phyloP scores from a whole-genome alignment of 2,113 vertebrate genomes.

The Oceanites oceanicus region DNA sequence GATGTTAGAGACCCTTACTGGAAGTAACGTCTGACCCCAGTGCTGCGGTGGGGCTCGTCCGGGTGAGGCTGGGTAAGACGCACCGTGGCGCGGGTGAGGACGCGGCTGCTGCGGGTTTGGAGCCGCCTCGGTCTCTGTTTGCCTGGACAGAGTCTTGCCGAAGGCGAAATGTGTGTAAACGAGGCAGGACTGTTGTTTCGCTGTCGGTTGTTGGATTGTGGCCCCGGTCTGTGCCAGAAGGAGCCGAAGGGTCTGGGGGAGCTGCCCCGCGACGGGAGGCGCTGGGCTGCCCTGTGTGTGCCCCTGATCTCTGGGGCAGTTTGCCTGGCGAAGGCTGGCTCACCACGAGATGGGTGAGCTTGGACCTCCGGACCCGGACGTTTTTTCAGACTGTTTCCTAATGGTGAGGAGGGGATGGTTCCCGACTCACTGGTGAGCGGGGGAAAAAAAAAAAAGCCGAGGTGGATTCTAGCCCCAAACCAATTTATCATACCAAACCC shows the following conservation, averaged over 20 bases:
- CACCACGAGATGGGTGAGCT: not conserved
- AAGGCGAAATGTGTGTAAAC: rapidly evolving
- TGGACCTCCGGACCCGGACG: not conserved
- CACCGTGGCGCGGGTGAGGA: rapidly evolving
- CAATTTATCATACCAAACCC: not conserved
- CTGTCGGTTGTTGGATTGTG: rapidly evolving
- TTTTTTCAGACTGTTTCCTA: not conserved
- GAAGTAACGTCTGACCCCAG: not conserved
- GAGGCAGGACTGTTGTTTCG: too few relatives aligned
- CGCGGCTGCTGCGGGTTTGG: not conserved
- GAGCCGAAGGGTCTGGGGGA: not conserved
- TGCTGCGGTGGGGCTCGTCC: rapidly evolving
- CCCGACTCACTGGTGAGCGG: not conserved
- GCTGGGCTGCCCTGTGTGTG: not conserved
- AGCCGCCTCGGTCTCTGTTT: not conserved
- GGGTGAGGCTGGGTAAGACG: not conserved
- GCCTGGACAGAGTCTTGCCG: not conserved
- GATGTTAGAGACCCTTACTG: not conserved
- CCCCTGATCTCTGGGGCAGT: rapidly evolving
- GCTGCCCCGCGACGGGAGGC: not conserved
- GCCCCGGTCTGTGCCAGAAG: not conserved
- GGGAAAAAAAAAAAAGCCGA: not conserved
- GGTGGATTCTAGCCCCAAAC: not conserved
- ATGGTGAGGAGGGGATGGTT: not conserved
- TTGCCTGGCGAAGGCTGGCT: not conserved